Conservation (phyloP, 2,797 vertebrate species). For the Hylomyscus alleni region DNA sequence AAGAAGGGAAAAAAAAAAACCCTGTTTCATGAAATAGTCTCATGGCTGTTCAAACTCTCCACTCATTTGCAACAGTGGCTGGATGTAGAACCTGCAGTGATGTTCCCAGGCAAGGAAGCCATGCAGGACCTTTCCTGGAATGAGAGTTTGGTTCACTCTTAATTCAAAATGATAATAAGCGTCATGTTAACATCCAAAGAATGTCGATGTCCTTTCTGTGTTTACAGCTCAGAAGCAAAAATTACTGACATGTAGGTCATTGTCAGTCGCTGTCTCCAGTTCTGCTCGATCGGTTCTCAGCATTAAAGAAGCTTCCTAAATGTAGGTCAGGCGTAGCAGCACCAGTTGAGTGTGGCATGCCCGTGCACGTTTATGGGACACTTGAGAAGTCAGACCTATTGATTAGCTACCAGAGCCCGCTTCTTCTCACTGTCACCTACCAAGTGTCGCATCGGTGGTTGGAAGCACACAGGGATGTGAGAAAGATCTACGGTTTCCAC, state of each 20-base stretch:
- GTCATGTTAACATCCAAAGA: background rate
- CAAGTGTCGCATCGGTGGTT: background rate
- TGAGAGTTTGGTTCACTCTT: background rate
- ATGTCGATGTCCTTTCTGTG: background rate
- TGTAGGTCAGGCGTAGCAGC: background rate
- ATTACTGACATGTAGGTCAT: background rate
- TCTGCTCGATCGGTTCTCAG: background rate
- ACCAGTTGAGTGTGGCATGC: background rate
- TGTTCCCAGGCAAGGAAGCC: background rate
- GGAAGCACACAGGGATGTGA: background rate
- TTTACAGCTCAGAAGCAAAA: slow-evolving; percentile 53
- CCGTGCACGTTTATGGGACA: background rate
- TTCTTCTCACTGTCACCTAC: background rate
- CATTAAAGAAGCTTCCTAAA: background rate
- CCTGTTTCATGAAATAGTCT: background rate
- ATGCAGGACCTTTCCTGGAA: background rate
- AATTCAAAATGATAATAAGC: background rate
- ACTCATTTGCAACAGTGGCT: background rate
- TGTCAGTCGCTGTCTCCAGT: background rate
- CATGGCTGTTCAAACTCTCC: background rate
- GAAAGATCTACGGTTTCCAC: background rate
- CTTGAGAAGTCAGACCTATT: slow-evolving; percentile 9
- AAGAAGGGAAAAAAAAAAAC: background rate
- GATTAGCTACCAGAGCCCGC: background rate
- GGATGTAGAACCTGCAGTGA: background rate